Base-by-base conservation (phyloP, 2,797 vertebrate species). In the Acomys russatus region DNA sequence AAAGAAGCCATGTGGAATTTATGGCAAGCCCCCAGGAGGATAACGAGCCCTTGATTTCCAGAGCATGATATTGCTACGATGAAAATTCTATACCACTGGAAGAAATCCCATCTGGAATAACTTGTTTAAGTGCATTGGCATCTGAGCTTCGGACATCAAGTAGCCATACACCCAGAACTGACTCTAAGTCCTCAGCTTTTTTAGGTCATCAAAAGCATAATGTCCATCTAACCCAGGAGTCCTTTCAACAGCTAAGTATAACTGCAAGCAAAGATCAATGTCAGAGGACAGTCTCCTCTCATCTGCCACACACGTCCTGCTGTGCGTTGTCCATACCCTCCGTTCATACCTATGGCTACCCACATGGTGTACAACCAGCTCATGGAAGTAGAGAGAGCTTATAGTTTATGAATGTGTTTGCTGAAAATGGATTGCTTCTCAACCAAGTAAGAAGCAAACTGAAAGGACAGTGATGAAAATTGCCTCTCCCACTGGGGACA, bases 1-100 rank as follows among this genome's bases (percentile, higher is more conserved):
- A 96, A 89, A 90, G 18, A 87, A 94, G 15, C 38, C 80, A 59
- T 51, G 28, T 96, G 49, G 66, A 96, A 89, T 92, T 93, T 90
- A 91, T 28, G 76, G 61, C n/a, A 87, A 78, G 33, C 5, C 59
- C 25, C 35, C 64, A 12, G 18, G 71, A 78, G 61, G 84, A 88
- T 61, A 68, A 54, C 68, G 61, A 91, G 9, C 1, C n/a, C 25
- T 92, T 96, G 54, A 59, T 84, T 95, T 92, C 63, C 89, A 3
- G 10, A 91, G 59, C 9, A 61, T 80, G 11, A 79, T 49, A 73
- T 90, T 0, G 74, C 92, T 54, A 92, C 23, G 66, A 83, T 76
- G 82, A 92, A 54, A 95, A 94, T 88, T 87, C 92, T 56, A 92
- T 1, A 35, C 2, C 28, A 68, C 35, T 89, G 30, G n/a, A 84